Percentiles rank a stretch among this genome's conserved stretches.
Evolutionary conservation across 2,888 invertebrate genomes (phyloP).

Genomic region (Sphaerophoria taeniata): DNA sequence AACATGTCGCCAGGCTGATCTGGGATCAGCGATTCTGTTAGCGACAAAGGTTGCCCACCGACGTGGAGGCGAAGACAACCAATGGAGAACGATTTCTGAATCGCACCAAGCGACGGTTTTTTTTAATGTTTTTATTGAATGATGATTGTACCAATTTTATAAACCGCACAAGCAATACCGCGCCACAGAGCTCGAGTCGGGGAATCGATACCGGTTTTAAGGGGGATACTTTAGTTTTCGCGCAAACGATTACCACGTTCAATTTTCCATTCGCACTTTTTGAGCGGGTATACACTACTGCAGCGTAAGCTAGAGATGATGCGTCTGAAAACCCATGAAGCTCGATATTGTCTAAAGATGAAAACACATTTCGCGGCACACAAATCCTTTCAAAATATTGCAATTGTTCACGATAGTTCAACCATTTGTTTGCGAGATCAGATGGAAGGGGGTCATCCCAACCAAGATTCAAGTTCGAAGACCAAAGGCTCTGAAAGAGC

Average conservation of each 20-base stretch:
- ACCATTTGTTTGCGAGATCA: constrained; percentile 22
- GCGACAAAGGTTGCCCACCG: constrained; percentile 63
- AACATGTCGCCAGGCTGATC: constrained; percentile 65
- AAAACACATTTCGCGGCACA: constrained; percentile 23
- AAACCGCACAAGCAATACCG: constrained; percentile 48
- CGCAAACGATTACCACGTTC: not conserved
- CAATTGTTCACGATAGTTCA: constrained; percentile 27
- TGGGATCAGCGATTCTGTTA: constrained; percentile 64
- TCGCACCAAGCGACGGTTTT: constrained; percentile 74
- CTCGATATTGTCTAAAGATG: constrained; percentile 4
- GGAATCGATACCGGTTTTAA: constrained; percentile 52
- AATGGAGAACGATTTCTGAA: constrained; percentile 69
- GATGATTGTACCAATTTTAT: constrained; percentile 41
- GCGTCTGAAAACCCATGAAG: constrained; percentile 31
- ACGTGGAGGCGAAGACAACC: constrained; percentile 41
- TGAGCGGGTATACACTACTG: not conserved
- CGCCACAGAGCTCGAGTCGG: constrained; percentile 56
- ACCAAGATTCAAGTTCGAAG: constrained; percentile 18
- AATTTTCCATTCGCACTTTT: not conserved
- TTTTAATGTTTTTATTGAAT: constrained; percentile 24
- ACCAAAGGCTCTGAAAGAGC: constrained; percentile 1
- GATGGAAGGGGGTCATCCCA: constrained; percentile 62
- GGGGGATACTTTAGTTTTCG: constrained; percentile 33
- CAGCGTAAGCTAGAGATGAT: constrained; percentile 1
- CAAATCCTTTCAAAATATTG: constrained; percentile 27